Evolutionary conservation across 2,888 invertebrate species (phyloP).

Genomic region (Isoperla grammatica): DNA sequence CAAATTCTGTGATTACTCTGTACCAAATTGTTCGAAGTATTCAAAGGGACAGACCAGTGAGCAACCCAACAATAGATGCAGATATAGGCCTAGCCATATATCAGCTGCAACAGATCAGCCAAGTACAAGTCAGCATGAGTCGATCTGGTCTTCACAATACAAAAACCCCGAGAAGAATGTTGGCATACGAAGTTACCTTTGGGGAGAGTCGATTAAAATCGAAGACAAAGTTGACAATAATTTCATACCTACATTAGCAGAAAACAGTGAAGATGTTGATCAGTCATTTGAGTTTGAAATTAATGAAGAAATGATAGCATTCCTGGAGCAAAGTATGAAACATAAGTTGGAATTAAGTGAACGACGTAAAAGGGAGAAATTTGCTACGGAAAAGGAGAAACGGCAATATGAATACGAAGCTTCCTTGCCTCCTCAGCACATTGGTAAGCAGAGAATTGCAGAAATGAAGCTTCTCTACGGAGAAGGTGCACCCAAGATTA

Average conservation of each 20-base stretch:
- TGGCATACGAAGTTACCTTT: no score
- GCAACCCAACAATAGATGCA: no score
- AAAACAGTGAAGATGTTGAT: constrained; percentile 38
- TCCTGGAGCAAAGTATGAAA: constrained; percentile 54
- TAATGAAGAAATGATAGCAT: constrained; percentile 58
- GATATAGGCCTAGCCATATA: no score
- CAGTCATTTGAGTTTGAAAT: constrained; percentile 49
- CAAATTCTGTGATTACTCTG: constrained; percentile 21
- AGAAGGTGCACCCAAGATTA: constrained; percentile 56
- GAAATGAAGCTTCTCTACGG: constrained; percentile 58
- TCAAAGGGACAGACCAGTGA: no score
- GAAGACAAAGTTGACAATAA: no score
- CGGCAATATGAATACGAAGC: constrained; percentile 22
- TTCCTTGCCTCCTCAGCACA: constrained; percentile 37
- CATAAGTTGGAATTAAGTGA: constrained; percentile 46
- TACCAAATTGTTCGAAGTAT: constrained; percentile 26
- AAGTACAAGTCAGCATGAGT: no score
- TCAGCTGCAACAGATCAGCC: no score
- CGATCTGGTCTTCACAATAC: no score
- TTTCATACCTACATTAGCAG: constrained; percentile 13
- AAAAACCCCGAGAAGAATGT: no score
- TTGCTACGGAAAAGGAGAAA: constrained; percentile 24
- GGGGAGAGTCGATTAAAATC: no score
- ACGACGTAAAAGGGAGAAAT: constrained; percentile 18
- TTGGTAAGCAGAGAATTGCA: constrained; percentile 39